Evolutionary conservation across 2,888 invertebrate genomes (phyloP).

Genomic region (Achlya flavicornis): DNA sequence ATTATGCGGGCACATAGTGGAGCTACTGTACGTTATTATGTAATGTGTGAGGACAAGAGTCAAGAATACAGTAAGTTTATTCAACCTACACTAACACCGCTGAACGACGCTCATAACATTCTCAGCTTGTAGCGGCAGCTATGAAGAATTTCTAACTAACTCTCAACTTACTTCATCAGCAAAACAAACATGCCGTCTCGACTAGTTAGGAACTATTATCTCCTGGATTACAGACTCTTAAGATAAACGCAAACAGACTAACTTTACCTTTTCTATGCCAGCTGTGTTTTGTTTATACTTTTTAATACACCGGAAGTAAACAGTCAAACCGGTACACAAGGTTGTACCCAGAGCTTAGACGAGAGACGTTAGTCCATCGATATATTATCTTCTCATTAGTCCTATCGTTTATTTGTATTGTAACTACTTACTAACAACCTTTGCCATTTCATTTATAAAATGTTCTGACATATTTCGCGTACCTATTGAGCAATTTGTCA

Average conservation of each 20-base stretch:
- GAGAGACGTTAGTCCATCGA: no score
- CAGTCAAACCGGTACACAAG: neutral
- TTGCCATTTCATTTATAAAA: neutral
- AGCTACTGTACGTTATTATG: neutral
- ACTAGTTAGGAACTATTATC: constrained; percentile 75
- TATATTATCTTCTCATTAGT: no score
- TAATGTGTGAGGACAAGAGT: neutral
- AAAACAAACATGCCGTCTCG: constrained; percentile 68
- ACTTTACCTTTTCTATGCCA: constrained; percentile 42
- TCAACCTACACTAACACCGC: neutral
- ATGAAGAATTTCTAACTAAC: constrained; percentile 65
- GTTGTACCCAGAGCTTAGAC: neutral
- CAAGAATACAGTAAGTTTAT: neutral
- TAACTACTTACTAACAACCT: neutral
- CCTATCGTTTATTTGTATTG: no score
- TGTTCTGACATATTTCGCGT: neutral
- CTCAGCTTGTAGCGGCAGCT: constrained; percentile 46
- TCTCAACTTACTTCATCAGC: constrained; percentile 65
- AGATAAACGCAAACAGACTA: constrained; percentile 55
- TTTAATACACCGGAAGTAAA: constrained; percentile 17
- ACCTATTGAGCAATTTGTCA: constrained; percentile 3
- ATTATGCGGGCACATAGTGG: no score
- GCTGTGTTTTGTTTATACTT: constrained; percentile 41
- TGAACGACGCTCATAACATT: constrained; percentile 44
- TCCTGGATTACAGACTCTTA: constrained; percentile 62